These are phyloP conservation scores for Cnemophilus loriae DNA, from an alignment of 2,113 vertebrate species.

Conservation along the genomic window DNA sequence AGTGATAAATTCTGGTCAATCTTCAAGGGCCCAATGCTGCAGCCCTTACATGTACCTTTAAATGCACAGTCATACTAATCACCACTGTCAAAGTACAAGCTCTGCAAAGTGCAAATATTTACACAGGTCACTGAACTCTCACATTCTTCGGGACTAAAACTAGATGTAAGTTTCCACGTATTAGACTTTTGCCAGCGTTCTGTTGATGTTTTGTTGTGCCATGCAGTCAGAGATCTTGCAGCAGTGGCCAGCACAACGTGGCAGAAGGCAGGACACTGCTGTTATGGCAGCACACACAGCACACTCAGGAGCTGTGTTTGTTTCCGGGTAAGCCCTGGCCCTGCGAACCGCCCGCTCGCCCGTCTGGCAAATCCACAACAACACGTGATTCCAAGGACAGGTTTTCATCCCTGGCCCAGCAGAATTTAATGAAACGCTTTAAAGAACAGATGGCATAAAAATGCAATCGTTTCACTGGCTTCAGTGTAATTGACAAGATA, in stretches of 20 bases:
- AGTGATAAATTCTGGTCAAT: neutral
- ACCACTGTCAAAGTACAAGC: neutral
- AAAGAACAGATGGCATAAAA: neutral
- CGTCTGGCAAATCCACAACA: neutral
- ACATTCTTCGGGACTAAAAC: neutral
- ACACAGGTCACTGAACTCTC: neutral
- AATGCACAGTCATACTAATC: neutral
- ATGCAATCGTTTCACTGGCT: neutral
- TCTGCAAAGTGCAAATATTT: neutral
- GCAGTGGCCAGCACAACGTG: fast-evolving
- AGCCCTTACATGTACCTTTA: neutral
- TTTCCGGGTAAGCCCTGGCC: neutral
- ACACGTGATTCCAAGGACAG: neutral
- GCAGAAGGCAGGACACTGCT: neutral
- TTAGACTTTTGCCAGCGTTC: neutral
- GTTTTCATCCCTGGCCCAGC: neutral
- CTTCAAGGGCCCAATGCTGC: neutral
- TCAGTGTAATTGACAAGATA: neutral
- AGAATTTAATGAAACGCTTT: neutral
- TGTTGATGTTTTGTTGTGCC: neutral
- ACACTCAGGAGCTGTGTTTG: neutral
- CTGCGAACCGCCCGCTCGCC: fast-evolving
- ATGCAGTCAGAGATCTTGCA: neutral
- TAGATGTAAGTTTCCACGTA: neutral
- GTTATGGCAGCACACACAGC: fast-evolving